phyloP scores from a whole-genome alignment of 2,113 vertebrate genomes.

The Carassius auratus region DNA sequence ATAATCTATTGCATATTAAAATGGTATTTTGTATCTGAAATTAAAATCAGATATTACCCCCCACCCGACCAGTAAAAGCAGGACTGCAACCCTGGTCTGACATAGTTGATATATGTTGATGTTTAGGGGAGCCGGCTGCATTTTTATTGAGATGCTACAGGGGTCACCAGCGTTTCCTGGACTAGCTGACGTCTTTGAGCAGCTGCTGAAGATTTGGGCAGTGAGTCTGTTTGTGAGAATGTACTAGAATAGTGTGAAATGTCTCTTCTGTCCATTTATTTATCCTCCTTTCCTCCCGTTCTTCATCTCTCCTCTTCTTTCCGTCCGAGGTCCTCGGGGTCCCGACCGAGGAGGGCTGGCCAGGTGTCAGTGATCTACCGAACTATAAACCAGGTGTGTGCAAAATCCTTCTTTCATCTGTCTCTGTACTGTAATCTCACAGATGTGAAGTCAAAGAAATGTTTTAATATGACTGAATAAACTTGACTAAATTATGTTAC shows the following conservation, averaged over 20 bases:
- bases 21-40: too few species aligned
- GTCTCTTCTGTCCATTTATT: background rate
- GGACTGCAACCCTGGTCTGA: too few species aligned
- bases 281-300: background rate
- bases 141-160: slow-evolving; percentile 93
- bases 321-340: slow-evolving; percentile 80
- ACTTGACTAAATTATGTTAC: background rate
- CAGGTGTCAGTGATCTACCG: slow-evolving; percentile 83
- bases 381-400: slow-evolving; percentile 82
- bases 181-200: slow-evolving; percentile 77
- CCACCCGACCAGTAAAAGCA: too few species aligned
- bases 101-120: too few species aligned
- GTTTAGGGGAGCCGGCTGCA: slow-evolving; percentile 87
- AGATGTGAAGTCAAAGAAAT: background rate
- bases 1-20: too few species aligned
- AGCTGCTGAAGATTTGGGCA: slow-evolving; percentile 86
- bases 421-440: background rate
- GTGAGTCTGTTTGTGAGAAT: slow-evolving; percentile 68
- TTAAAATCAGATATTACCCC: too few species aligned
- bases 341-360: slow-evolving; percentile 85
- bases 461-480: background rate
- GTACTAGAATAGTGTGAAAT: background rate
- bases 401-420: background rate
- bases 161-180: slow-evolving; percentile 87
- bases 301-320: background rate